phyloP scores from a whole-genome alignment of 2,888 invertebrate species.

The Clitarchus hookeri region DNA sequence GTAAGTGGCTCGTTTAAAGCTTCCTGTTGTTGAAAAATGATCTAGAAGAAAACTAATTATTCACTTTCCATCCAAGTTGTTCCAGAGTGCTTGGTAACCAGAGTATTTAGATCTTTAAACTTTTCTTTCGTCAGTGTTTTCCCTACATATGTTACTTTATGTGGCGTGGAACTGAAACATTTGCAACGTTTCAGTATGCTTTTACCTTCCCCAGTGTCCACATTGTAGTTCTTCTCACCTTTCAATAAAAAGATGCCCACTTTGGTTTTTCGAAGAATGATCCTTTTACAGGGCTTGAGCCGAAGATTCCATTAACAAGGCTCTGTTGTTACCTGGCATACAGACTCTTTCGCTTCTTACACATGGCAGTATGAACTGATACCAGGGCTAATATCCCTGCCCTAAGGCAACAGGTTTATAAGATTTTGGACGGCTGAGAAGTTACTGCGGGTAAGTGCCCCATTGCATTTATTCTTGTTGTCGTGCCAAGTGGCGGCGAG shows the following conservation, averaged over 20 bases:
- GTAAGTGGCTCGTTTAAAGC: background rate
- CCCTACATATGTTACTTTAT: background rate
- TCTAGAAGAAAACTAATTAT: too few relatives aligned
- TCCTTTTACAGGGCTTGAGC: background rate
- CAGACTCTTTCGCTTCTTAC: background rate
- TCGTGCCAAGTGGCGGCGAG: too few relatives aligned
- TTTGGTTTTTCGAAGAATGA: background rate
- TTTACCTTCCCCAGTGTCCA: background rate
- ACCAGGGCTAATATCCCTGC: too few relatives aligned
- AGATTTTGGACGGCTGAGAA: too few relatives aligned
- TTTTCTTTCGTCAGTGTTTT: background rate
- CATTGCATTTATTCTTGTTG: too few relatives aligned
- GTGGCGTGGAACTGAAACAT: background rate
- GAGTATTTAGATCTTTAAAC: background rate
- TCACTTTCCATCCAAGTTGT: too few relatives aligned
- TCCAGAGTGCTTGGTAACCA: too few relatives aligned
- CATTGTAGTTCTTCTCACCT: constrained; percentile 6
- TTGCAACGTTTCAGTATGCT: background rate
- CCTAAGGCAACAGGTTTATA: too few relatives aligned
- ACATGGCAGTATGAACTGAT: background rate
- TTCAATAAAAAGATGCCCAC: background rate
- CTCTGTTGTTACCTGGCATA: background rate
- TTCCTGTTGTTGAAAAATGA: background rate
- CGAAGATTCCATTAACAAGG: background rate
- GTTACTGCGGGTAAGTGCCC: too few relatives aligned